phyloP scores from a whole-genome alignment of 2,113 vertebrate genomes.

The Fulmarus glacialis region DNA sequence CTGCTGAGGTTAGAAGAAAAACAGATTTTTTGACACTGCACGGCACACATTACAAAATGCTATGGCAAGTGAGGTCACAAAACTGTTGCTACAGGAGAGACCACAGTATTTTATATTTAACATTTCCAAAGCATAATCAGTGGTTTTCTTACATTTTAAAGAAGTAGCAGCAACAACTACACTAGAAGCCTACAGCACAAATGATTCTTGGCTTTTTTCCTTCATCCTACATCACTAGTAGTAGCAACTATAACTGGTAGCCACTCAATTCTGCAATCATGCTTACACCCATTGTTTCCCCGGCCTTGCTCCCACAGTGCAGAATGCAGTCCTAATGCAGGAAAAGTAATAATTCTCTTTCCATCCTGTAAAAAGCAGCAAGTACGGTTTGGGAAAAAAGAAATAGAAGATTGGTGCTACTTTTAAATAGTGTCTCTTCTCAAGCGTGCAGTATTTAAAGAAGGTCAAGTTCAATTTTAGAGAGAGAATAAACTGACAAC shows the following conservation, averaged over 20 bases:
- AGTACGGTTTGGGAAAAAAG: background rate
- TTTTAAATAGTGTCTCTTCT: background rate
- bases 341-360: background rate
- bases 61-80: background rate
- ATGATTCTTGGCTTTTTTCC: background rate
- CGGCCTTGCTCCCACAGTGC: background rate
- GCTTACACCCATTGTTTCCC: background rate
- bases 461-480: background rate
- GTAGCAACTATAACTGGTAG: background rate
- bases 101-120: background rate
- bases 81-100: background rate
- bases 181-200: background rate
- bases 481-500: background rate
- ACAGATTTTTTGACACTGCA: background rate
- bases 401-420: background rate
- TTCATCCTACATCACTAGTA: background rate
- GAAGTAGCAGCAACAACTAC: background rate
- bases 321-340: background rate
- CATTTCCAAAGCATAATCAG: background rate
- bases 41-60: background rate
- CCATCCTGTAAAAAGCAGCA: conserved; percentile 5
- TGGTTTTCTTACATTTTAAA: background rate
- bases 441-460: background rate
- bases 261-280: background rate
- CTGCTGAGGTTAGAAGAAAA: background rate